Evolutionary conservation across 2,797 vertebrate species (phyloP), one percentile per base, ranked within the genome.

Genomic region (Cheirogaleus major): DNA sequence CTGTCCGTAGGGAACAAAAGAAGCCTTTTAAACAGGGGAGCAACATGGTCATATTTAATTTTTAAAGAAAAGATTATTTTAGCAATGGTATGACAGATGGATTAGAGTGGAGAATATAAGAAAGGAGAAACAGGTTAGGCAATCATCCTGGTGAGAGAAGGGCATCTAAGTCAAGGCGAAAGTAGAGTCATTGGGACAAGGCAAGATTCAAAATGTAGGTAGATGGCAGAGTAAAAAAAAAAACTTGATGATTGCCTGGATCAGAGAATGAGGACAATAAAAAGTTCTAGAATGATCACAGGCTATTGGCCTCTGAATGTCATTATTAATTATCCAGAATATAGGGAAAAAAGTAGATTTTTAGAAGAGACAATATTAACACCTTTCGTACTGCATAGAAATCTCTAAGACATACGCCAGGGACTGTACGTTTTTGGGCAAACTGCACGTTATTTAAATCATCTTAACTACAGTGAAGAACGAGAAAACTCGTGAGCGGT

Each of bases 31-130:
- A 88, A 67, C 45, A 85, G 52, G 50, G 59, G 23, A 92, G 41
- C 41, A 80, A 81, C 15, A 35, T 45, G 20, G 23, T 87, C n/a
- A 76, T 87, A 81, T 25, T 80, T 89, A 25, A 50, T 88, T 94
- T 91, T 90, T 79, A 48, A 94, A 83, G 50, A 87, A 79, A 79
- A 97, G 12, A 88, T 79, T 86, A 87, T 75, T 95, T 87, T 83
- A 95, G 50, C 81, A 92, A 69, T 57, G 27, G 13, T 78, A 93
- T 48, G 38, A 84, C 22, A 41, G 48, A 50, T 45, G 9, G 52
- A 61, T 65, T 57, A 43, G 45, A 94, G n/a, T 57, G 38, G 38
- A 84, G 48, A 80, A 88, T 50, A 52, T 50, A 63, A 43, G 88
- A 52, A 95, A 75, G 52, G 69, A 4, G 75, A 81, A 86, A 79